Conservation (phyloP, 30 jellyfish, hydroid and myxozoan genomes). For the Aurelia sp. region DNA sequence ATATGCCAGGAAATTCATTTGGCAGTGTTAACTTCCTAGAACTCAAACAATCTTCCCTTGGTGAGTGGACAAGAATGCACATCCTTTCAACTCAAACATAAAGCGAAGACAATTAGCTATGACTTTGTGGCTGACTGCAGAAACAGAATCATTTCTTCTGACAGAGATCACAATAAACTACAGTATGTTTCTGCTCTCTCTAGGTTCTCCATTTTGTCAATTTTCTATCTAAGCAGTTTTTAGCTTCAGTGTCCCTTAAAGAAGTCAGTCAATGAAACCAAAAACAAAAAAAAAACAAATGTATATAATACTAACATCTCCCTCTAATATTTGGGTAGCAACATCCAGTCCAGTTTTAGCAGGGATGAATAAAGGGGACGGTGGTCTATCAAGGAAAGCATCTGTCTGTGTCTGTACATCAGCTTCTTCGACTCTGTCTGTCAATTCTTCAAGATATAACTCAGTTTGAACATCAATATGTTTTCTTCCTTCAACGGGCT, state of each 20-base stretch:
- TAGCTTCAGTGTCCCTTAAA: neutral
- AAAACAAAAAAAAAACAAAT: neutral
- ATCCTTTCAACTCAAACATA: too few species aligned
- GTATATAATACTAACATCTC: slow-evolving; percentile 85
- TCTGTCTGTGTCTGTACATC: slow-evolving; percentile 94
- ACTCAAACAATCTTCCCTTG: too few species aligned
- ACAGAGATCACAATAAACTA: too few species aligned
- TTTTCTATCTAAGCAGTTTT: neutral
- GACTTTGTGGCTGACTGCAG: too few species aligned
- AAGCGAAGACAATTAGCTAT: too few species aligned
- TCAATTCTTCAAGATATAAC: slow-evolving; percentile 86
- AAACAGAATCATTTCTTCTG: too few species aligned
- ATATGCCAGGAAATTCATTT: too few species aligned
- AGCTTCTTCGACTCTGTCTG: slow-evolving; percentile 98
- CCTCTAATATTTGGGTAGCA: slow-evolving; percentile 94
- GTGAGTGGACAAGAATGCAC: too few species aligned
- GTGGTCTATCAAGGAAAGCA: slow-evolving; percentile 95
- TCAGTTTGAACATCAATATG: slow-evolving; percentile 97
- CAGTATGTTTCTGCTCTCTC: too few species aligned
- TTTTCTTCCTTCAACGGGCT: slow-evolving; percentile 95
- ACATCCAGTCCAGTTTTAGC: slow-evolving; percentile 96
- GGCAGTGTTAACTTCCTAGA: too few species aligned
- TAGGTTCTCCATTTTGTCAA: too few species aligned
- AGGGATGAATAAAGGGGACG: slow-evolving; percentile 94
- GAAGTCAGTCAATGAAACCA: neutral